Evolutionary conservation across 2,888 invertebrate species (phyloP).

Genomic region (Agrilus mali): DNA sequence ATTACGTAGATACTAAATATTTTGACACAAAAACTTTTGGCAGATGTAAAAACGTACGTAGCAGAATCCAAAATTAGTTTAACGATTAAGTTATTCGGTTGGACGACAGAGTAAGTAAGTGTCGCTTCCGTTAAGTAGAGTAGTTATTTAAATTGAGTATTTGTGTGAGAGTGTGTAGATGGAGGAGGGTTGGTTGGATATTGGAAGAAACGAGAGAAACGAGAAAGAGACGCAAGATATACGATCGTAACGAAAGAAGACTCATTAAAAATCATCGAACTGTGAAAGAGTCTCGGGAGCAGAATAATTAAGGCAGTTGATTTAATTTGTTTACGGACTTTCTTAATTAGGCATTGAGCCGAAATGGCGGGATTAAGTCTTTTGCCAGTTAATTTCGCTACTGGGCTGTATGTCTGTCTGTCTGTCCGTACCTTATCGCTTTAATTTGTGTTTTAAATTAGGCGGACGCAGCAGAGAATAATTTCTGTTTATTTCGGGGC

Average conservation of each 20-base stretch:
- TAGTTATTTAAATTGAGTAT: too few relatives aligned
- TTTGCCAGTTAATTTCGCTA: background rate
- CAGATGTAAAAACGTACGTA: too few relatives aligned
- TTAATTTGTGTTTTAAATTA: conserved; percentile 29
- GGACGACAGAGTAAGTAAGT: too few relatives aligned
- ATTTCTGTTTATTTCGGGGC: conserved; percentile 10
- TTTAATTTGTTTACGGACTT: conserved; percentile 25
- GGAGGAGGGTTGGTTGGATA: too few relatives aligned
- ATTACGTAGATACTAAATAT: too few relatives aligned
- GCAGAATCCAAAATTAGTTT: too few relatives aligned
- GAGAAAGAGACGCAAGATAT: too few relatives aligned
- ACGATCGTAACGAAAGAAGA: conserved; percentile 1
- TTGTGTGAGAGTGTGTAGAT: too few relatives aligned
- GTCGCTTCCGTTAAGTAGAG: too few relatives aligned
- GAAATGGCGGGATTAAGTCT: conserved; percentile 4
- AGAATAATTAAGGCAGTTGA: conserved; percentile 21
- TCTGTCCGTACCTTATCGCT: conserved; percentile 20
- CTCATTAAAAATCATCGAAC: conserved; percentile 3
- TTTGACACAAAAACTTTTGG: too few relatives aligned
- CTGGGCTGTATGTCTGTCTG: background rate
- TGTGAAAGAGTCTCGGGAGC: conserved; percentile 5
- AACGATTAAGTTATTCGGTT: too few relatives aligned
- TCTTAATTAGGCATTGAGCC: conserved; percentile 19
- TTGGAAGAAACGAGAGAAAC: too few relatives aligned
- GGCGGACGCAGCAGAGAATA: conserved; percentile 21